A percentile compares a stretch with the other conserved stretches of the same genome.
Evolutionary conservation across 2,797 vertebrate genomes (phyloP).

Genomic region (Clarias platycephalus): DNA sequence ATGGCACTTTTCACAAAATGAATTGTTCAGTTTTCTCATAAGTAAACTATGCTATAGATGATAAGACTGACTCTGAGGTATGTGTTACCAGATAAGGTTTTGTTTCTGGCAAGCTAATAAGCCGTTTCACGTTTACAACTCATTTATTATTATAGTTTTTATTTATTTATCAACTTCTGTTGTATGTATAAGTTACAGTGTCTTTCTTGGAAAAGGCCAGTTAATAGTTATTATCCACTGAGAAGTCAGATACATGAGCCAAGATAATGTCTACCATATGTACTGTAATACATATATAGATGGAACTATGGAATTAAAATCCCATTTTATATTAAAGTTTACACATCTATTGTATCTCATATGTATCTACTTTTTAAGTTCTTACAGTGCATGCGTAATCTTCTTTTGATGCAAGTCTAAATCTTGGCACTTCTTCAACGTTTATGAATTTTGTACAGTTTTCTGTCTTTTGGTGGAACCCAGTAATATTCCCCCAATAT

Average conservation of each 20-base stretch:
- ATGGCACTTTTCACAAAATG: neutral
- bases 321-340: slow-evolving; percentile 23
- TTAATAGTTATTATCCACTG: slow-evolving; percentile 7
- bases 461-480: slow-evolving; percentile 38
- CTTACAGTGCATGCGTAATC: neutral
- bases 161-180: slow-evolving; percentile 3
- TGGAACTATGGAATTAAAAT: slow-evolving; percentile 14
- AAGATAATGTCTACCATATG: slow-evolving; percentile 21
- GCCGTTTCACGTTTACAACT: slow-evolving; percentile 8
- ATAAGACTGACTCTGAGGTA: slow-evolving; percentile 1
- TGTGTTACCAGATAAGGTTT: slow-evolving; percentile 25
- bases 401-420: neutral
- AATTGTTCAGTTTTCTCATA: slow-evolving; percentile 15
- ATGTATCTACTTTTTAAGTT: neutral
- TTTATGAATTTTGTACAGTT: slow-evolving; percentile 33
- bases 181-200: slow-evolving; percentile 13
- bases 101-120: slow-evolving; percentile 19
- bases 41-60: neutral
- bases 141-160: neutral
- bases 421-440: slow-evolving; percentile 15
- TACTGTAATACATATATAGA: neutral
- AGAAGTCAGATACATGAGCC: slow-evolving; percentile 10
- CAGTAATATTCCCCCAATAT: slow-evolving; percentile 25
- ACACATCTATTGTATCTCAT: neutral
- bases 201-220: slow-evolving; percentile 2